Percentiles rank a stretch among this genome's conserved stretches.
phyloP scores from a whole-genome alignment of 2,113 vertebrate species.

The Arothron firmamentum region DNA sequence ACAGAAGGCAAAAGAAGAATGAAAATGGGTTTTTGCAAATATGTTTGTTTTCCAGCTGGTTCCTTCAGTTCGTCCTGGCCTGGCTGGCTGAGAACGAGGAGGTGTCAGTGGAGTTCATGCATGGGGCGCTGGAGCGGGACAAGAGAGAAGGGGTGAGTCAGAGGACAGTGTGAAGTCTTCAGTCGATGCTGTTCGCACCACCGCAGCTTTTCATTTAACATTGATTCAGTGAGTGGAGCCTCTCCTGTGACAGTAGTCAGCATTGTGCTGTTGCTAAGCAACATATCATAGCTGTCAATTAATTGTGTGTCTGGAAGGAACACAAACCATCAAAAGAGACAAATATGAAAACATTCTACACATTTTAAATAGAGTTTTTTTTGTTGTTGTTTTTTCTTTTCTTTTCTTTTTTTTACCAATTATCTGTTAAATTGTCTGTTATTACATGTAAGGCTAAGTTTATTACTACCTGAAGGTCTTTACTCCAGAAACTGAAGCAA shows the following conservation, averaged over 20 bases:
- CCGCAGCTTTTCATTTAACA: not conserved
- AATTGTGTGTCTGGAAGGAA: not conserved
- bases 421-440: no score
- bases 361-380: no score
- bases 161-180: accelerated
- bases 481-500: not conserved
- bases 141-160: slow-evolving; percentile 93
- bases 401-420: no score
- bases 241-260: no score
- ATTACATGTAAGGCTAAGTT: no score
- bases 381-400: no score
- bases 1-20: no score
- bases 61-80: slow-evolving; percentile 91
- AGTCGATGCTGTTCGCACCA: not conserved
- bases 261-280: slow-evolving; percentile 9
- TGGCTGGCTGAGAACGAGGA: slow-evolving; percentile 97
- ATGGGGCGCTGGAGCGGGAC: slow-evolving; percentile 92
- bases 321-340: no score
- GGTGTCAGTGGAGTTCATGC: slow-evolving; percentile 93
- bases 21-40: not conserved
- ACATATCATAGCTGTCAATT: not conserved
- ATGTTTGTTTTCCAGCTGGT: slow-evolving; percentile 79
- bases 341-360: no score
- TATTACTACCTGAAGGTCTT: not conserved
- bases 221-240: not conserved